These are phyloP conservation scores for Maniola jurtina DNA, from an alignment of 1,140 invertebrate species.

Conservation along the genomic window DNA sequence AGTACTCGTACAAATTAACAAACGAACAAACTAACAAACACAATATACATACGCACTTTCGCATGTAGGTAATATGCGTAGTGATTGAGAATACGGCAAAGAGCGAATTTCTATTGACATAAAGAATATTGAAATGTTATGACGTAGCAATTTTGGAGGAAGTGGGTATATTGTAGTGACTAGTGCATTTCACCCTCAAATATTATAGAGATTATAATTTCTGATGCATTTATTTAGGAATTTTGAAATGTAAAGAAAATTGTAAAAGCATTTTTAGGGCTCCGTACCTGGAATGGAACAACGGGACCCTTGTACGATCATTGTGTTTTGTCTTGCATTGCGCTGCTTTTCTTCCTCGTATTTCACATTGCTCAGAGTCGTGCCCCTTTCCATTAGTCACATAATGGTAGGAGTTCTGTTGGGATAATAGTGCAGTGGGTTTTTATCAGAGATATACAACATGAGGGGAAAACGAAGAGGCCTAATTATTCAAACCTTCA, in stretches of 20 bases:
- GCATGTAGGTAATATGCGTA: not conserved
- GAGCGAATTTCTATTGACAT: not conserved
- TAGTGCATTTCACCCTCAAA: constrained; percentile 43
- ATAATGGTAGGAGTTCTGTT: too few relatives aligned
- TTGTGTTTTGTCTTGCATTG: too few relatives aligned
- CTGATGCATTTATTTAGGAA: not conserved
- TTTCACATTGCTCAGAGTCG: too few relatives aligned
- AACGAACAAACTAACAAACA: not conserved
- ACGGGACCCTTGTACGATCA: not conserved
- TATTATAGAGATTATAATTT: not conserved
- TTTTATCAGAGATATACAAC: too few relatives aligned
- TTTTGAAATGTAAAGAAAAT: not conserved
- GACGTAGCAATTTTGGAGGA: constrained; percentile 16
- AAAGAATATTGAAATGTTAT: constrained; percentile 7
- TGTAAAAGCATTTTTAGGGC: not conserved
- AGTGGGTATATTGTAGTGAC: constrained; percentile 39
- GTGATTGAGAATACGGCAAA: not conserved
- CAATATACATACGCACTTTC: not conserved
- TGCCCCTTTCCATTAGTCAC: too few relatives aligned
- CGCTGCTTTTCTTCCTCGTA: too few relatives aligned
- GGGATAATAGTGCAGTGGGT: too few relatives aligned
- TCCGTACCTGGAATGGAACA: not conserved
- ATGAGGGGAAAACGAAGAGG: too few relatives aligned
- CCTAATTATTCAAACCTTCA: too few relatives aligned
- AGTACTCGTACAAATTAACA: too few relatives aligned